Evolutionary conservation across 2,888 invertebrate genomes (phyloP), one percentile per base, ranked within the genome.

Genomic region (Drosophila prolongata): DNA sequence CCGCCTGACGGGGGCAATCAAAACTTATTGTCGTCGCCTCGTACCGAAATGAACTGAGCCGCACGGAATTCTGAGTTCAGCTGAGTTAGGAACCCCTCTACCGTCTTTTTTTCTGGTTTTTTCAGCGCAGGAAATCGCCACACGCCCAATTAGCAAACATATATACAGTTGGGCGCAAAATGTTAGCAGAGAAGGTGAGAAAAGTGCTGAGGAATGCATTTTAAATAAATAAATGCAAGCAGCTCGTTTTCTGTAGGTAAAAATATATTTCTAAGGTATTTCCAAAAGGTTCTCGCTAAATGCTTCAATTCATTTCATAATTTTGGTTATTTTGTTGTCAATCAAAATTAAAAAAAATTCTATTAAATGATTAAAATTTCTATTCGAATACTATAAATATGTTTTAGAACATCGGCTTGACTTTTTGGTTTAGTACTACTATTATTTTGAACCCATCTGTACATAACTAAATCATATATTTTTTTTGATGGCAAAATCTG

Each of bases 91-190:
- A 14, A 43, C 14, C 37, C 62, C 52, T 14, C 24, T 10, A 5
- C 50, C 19, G 13, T 34, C 40, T 14, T 11, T 27, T 43, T 19
- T 42, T 4, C 58, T 30, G 30, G 30, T 10, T 42, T 40, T 16
- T 24, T 1, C 40, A 47, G 52, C 69, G 75, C 84, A 88, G 87
- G 86, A 84, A 88, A 88, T 80, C 83, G 88, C 88, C 84, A 88
- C 88, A 84, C 84, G 88, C 84, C 88, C 84, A 84, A 84, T 84
- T 88, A 84, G 83, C 77, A 84, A 88, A 84, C 86, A 70, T 49
- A 54, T 44, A 44, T 14, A 58, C 58, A 58, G 58, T n/a, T n/a
- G 3, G 3, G 19, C 3, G n/a, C 58, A 55, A 9, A 14, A 55
- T 34, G 34, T 11, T 58, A 58, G 58, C 35, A 35, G 1, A 34